Evolutionary conservation across 1,140 invertebrate genomes (phyloP), one percentile per base, ranked within the genome.

Genomic region (Coenobita brevimanus): DNA sequence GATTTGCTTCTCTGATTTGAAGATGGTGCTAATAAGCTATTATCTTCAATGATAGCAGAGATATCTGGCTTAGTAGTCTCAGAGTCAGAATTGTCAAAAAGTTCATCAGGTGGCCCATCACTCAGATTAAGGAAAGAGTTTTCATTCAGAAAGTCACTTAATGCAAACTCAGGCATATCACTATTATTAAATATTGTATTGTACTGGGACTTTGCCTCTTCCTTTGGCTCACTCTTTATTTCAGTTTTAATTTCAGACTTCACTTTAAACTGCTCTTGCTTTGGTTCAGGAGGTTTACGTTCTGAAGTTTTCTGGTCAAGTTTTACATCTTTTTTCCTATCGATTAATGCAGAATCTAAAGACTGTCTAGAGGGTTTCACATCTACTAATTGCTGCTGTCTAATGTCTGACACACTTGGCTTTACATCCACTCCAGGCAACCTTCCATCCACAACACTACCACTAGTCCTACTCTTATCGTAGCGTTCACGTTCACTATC

Each of bases 101-200:
- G 83, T 46, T 90, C 83, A 36, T 90, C 89, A 3, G 89, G 89
- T 15, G 89, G 89, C 27, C 79, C 82, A 50, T 89, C 89, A 89
- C 87, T 78, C n/a, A 88, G 64, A 75, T 85, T 89, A 57, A 89
- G 78, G 46, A 87, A 87, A 71, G 62, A 36, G 69, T 60, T 87
- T 43, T 87, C 84, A 73, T 54, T 87, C 64, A 80, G 82, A 84
- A 89, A 90, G 76, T 90, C 89, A 43, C 60, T 75, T 21, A 90
- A 69, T 33, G 82, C 82, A 86, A 89, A 90, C 30, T 90, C 89
- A 30, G 78, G 62, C 46, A 76, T 75, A 69, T 89, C 87, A 90
- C 85, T 90, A 81, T 89, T 89, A 75, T 89, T 85, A 81, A 89
- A 90, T 71, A 90, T 90, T 60, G 89, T 85, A 67, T 88, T 88